These are phyloP conservation scores for Potamilus streckersoni DNA, from an alignment of 1,140 invertebrate genomes.

Conservation along the genomic window DNA sequence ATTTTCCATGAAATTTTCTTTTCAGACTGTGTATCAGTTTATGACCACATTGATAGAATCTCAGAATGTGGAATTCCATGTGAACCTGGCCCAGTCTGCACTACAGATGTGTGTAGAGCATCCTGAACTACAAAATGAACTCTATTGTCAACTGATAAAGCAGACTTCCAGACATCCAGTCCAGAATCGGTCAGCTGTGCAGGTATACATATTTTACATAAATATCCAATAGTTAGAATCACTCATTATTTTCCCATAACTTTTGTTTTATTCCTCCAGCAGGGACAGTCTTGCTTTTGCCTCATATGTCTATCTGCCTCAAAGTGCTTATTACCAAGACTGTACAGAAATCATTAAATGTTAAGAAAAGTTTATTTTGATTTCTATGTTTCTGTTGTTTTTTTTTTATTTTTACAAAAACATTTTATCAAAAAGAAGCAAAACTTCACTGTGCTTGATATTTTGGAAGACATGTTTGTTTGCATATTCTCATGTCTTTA, in stretches of 20 bases:
- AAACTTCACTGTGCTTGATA: too few relatives aligned
- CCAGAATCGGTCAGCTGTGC: slow-evolving; percentile 73
- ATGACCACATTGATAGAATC: slow-evolving; percentile 94
- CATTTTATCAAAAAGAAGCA: too few relatives aligned
- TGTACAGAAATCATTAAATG: too few relatives aligned
- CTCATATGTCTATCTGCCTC: too few relatives aligned
- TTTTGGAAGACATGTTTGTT: too few relatives aligned
- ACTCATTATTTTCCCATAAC: neutral
- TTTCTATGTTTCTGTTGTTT: too few relatives aligned
- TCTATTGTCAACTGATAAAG: slow-evolving; percentile 90
- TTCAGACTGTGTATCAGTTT: slow-evolving; percentile 90
- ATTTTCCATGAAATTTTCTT: slow-evolving; percentile 35
- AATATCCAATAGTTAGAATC: neutral
- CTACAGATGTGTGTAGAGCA: slow-evolving; percentile 90
- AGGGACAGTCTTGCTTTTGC: too few relatives aligned
- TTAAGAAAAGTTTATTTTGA: too few relatives aligned
- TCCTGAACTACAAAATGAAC: slow-evolving; percentile 90
- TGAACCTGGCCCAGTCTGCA: slow-evolving; percentile 93
- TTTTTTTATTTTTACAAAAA: too few relatives aligned
- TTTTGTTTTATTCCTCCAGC: too few relatives aligned
- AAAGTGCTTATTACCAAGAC: too few relatives aligned
- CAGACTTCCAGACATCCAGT: slow-evolving; percentile 88
- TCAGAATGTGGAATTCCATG: slow-evolving; percentile 95
- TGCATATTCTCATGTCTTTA: too few relatives aligned
- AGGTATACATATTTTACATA: slow-evolving; percentile 36